phyloP scores from a whole-genome alignment of 2,888 invertebrate species.

The Lapara coniferarum region DNA sequence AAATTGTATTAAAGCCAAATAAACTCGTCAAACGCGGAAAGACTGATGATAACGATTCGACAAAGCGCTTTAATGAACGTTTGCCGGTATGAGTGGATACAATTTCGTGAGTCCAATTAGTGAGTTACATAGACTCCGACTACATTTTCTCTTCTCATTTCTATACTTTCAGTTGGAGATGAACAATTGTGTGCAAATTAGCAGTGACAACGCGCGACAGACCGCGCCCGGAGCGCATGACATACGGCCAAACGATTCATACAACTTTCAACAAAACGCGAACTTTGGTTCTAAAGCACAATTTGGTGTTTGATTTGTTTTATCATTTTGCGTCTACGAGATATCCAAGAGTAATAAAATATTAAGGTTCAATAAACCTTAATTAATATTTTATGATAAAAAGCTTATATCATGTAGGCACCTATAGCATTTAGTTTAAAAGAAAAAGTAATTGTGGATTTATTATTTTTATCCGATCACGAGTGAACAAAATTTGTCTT shows the following conservation, averaged over 20 bases:
- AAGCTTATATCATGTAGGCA: no score
- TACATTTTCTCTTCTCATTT: conserved; percentile 72
- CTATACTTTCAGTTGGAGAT: conserved; percentile 70
- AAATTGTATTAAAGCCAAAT: no score
- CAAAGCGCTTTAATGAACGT: conserved; percentile 64
- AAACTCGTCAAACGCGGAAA: neutral
- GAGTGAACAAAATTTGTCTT: no score
- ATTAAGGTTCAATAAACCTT: no score
- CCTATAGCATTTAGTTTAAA: no score
- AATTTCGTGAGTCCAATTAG: conserved; percentile 70
- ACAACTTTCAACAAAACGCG: conserved; percentile 8
- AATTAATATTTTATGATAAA: no score
- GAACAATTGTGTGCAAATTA: conserved; percentile 82
- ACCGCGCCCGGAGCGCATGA: conserved; percentile 50
- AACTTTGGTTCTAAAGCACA: neutral
- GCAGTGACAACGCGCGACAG: conserved; percentile 70
- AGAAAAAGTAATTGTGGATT: no score
- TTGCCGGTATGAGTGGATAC: conserved; percentile 53
- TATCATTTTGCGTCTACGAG: no score
- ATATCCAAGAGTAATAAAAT: no score
- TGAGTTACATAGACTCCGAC: conserved; percentile 64
- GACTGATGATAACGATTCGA: conserved; percentile 51
- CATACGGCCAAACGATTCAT: conserved; percentile 47
- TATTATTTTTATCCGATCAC: no score
- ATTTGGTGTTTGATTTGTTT: no score